A percentile compares a stretch with the other conserved stretches of the same genome.
Evolutionary conservation across 1,140 invertebrate genomes (phyloP).

Genomic region (Sipha flava): DNA sequence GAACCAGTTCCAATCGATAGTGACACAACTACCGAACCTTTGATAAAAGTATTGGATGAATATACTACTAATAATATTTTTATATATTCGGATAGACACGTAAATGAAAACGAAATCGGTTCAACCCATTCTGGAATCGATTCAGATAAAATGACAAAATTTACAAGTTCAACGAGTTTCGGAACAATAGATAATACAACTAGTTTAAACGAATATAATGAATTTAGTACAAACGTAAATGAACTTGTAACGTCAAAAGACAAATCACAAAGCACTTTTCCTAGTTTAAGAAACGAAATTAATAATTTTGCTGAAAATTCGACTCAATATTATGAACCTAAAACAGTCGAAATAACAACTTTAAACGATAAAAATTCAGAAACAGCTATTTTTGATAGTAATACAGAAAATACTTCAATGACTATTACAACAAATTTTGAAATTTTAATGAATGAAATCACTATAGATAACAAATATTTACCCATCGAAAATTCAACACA

Average conservation of each 20-base stretch:
- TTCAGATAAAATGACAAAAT: background rate
- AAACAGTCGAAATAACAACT: background rate
- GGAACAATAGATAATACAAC: background rate
- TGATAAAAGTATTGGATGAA: background rate
- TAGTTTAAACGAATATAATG: background rate
- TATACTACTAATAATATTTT: background rate
- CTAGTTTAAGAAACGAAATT: background rate
- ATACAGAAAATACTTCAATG: background rate
- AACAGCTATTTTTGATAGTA: background rate
- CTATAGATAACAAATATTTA: too few species aligned
- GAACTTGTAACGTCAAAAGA: background rate
- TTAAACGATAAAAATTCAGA: background rate
- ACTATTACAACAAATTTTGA: background rate
- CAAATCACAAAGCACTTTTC: background rate
- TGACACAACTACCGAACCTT: background rate
- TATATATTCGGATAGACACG: background rate
- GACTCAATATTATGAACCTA: background rate
- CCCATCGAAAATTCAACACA: background rate
- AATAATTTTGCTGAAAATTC: background rate
- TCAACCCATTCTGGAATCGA: background rate
- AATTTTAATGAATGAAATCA: background rate
- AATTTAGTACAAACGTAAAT: background rate
- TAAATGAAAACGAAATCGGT: background rate
- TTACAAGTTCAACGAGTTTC: background rate
- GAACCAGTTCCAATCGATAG: background rate